Evolutionary conservation across 1,140 invertebrate genomes (phyloP), one percentile per base, ranked within the genome.

Genomic region (Drosophila santomea): DNA sequence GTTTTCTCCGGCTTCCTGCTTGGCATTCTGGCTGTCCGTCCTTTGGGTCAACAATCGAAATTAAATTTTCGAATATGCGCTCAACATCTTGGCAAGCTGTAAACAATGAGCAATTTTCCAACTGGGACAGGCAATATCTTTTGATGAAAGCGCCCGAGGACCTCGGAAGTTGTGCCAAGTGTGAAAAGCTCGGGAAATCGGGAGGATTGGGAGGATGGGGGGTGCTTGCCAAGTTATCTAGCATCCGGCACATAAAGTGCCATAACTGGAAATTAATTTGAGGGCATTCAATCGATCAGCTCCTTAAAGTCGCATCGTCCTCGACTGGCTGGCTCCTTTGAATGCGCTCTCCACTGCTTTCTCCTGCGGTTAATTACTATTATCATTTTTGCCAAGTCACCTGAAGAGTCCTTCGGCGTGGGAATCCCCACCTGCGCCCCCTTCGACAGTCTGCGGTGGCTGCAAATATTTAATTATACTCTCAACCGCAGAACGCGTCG

Each of bases 1-100:
- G 80, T 74, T 73, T 38, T 57, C 20, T 62, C 3, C 35, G 38
- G 43, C 17, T 17, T 50, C 58, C 15, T 45, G 54, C 54, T 59
- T 60, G 38, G 54, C 54, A 62, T 59, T 59, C 55, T 43, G 38
- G 38, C 10, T 35, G 8, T 20, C 8, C 32, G 45, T n/a, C 23
- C 32, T 36, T 62, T 58, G 62, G 61, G 55, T 67, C 78, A 85
- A 80, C 67, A 85, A 84, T 54, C 44, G 77, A 84, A 85, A 80
- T 77, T 80, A 50, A 66, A 80, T 74, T 72, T 69, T 74, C n/a
- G 39, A 39, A 67, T 59, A 54, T 43, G n/a, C 61, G 63, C 12
- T 11, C 69, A 48, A 47, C 72, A 64, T 62, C 72, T 69, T 73
- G 48, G 35, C 50, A 39, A 61, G 61, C 48, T 50, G 69, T 67